Evolutionary conservation across 1,140 invertebrate genomes (phyloP).

Genomic region (Formica exsecta): DNA sequence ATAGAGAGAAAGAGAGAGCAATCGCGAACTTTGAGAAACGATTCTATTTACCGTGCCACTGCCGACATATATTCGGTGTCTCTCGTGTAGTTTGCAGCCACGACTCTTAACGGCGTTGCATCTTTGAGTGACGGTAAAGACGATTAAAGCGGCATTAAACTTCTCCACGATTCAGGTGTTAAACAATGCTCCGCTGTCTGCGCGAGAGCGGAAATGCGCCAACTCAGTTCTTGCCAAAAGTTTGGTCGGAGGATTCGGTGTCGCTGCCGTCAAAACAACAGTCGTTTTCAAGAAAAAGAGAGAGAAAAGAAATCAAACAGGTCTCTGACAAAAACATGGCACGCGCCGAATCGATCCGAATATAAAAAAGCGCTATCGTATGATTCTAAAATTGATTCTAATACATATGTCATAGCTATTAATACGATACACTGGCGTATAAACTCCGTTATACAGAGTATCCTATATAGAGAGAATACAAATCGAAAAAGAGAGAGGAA

Average conservation of each 20-base stretch:
- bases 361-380: background rate
- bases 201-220: background rate
- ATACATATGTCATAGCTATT: background rate
- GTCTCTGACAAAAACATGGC: background rate
- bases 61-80: constrained; percentile 13
- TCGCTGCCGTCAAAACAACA: background rate
- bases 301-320: background rate
- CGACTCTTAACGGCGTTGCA: constrained; percentile 8
- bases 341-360: background rate
- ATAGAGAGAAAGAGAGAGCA: constrained; percentile 13
- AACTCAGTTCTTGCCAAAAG: background rate
- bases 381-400: background rate
- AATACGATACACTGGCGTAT: background rate
- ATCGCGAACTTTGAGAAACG: constrained; percentile 16
- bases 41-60: constrained; percentile 45
- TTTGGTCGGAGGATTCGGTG: background rate
- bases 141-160: constrained; percentile 27
- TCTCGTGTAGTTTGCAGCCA: background rate
- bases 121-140: constrained; percentile 29
- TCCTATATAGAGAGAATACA: no score
- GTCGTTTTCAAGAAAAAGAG: background rate
- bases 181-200: constrained; percentile 23
- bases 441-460: background rate
- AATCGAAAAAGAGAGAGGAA: no score
- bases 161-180: background rate